These are phyloP conservation scores for Leptopilina boulardi DNA, from an alignment of 1,140 invertebrate genomes.

Conservation along the genomic window DNA sequence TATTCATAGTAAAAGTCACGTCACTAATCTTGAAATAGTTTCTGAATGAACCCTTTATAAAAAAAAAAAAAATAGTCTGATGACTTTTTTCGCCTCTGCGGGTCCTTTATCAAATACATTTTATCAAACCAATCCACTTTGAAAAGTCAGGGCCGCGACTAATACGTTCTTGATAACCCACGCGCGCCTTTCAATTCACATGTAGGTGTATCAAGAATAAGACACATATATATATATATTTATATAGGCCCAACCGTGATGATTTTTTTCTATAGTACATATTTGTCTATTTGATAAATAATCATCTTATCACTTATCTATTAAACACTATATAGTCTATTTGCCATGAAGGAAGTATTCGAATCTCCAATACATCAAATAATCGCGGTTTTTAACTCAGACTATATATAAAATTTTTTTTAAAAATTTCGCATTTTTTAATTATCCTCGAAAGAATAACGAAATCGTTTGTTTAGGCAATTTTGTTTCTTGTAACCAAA, in stretches of 20 bases:
- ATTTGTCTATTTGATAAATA: conserved; percentile 23
- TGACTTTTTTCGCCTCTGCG: background rate
- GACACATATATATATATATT: too few relatives aligned
- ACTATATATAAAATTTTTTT: too few relatives aligned
- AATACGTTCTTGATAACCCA: background rate
- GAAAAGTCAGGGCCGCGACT: conserved; percentile 7
- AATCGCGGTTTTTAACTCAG: too few relatives aligned
- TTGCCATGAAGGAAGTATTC: background rate
- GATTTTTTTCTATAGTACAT: background rate
- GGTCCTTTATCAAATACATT: background rate
- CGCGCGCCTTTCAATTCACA: background rate
- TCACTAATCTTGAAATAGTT: too few relatives aligned
- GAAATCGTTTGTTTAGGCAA: too few relatives aligned
- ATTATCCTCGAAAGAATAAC: too few relatives aligned
- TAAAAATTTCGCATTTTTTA: too few relatives aligned
- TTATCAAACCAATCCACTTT: background rate
- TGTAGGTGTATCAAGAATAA: background rate
- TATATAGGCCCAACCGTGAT: background rate
- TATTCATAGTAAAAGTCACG: too few relatives aligned
- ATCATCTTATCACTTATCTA: conserved; percentile 26
- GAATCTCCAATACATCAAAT: background rate
- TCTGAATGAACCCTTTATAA: background rate
- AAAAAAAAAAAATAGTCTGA: too few relatives aligned
- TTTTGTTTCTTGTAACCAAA: too few relatives aligned
- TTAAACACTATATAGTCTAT: background rate